Evolutionary conservation across 2,113 vertebrate species (phyloP), one percentile per base, ranked within the genome.

Genomic region (Ellobius talpinus): DNA sequence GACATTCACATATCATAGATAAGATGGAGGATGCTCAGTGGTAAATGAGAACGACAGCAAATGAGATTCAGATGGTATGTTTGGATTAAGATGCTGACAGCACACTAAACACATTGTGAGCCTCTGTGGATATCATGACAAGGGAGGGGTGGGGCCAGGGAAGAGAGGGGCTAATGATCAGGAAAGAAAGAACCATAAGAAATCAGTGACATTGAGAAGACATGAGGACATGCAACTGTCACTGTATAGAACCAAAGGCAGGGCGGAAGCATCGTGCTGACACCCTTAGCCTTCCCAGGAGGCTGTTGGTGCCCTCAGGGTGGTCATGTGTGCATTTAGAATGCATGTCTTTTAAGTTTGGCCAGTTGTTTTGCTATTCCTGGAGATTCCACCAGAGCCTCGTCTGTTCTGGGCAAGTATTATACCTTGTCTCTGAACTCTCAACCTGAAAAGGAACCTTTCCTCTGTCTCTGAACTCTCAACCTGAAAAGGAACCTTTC

Each of bases 381-480:
- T 79, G 29, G 26, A 39, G 9, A 68, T 6, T 21, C 14, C 45
- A 55, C 16, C 50, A 70, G 65, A 72, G 29, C 29, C 50, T 61
- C 26, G 29, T 19, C 14, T 2, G 9, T 36, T 26, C 11, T 82
- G 26, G 4, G 36, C 6, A 45, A 61, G 29, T 19, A 19, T 13
- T 58, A 13, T 45, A 36, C 50, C 21, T 14, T 45, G 39, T 19
- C 24, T 42, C 13, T 61, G 5, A 3, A 36, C n/a, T 4, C 10
- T 13, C 17, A 58, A 12, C 19, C 47, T n/a, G 7, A 70, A 45
- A 33, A 24, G 16, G 17, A 55, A 61, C 39, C 26, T 33, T n/a
- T 65, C 0, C 19, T 39, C 17, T 21, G 26, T 2, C 13, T 78
- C 8, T 13, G 17, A n/a, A n/a, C n/a, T n/a, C n/a, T n/a, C n/a